Percentiles rank a stretch among this genome's conserved stretches.
Conservation (phyloP, 2,888 invertebrate species). For the Ctena decussata region DNA sequence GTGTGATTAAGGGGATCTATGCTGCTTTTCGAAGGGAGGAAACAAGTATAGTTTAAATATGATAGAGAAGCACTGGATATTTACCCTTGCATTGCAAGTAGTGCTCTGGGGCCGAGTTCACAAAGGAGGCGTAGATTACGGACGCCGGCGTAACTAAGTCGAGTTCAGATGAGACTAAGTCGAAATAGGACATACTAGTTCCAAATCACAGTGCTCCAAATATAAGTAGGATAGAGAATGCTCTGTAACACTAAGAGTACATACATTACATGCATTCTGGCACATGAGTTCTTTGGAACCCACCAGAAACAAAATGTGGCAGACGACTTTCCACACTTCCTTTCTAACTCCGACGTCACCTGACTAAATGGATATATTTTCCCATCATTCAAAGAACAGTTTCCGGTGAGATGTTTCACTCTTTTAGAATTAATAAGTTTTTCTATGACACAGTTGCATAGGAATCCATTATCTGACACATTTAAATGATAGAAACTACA, state of each 20-base stretch:
- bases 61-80: no score
- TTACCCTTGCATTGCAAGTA: no score
- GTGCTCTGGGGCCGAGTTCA: no score
- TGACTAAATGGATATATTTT: conserved; percentile 19
- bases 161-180: no score
- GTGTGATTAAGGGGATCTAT: no score
- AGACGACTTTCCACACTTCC: conserved; percentile 39
- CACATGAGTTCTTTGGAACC: conserved; percentile 30
- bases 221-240: background rate
- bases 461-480: conserved; percentile 57
- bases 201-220: no score
- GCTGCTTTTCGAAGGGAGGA: no score
- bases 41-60: no score
- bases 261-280: background rate
- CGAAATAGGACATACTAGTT: no score
- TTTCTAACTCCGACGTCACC: conserved; percentile 26
- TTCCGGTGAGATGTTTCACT: conserved; percentile 35
- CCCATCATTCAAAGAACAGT: conserved; percentile 37
- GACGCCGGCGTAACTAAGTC: no score
- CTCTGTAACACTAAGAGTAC: background rate
- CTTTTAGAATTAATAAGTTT: conserved; percentile 46
- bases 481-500: conserved; percentile 59
- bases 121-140: no score
- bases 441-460: conserved; percentile 64
- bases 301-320: conserved; percentile 61